These are phyloP conservation scores for Steinernema carpocapsae DNA, from an alignment of 2,888 invertebrate species.

Conservation along the genomic window DNA sequence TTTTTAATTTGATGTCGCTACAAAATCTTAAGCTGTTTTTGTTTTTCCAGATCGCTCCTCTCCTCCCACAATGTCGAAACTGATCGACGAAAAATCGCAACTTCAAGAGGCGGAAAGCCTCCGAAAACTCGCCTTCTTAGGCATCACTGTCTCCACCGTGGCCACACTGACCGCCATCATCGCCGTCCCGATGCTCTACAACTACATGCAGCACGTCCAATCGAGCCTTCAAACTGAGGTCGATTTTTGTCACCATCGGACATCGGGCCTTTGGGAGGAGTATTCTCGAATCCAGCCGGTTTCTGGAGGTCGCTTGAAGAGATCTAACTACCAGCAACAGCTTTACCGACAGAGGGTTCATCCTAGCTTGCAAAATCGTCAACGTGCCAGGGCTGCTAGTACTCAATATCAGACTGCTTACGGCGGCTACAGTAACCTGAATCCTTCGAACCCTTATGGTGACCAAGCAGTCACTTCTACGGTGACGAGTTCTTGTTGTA, in stretches of 20 bases:
- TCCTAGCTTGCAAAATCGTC: not conserved
- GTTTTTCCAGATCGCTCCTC: no score
- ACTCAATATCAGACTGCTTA: slow-evolving; percentile 14
- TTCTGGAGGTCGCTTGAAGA: slow-evolving; percentile 54
- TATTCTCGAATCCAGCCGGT: slow-evolving; percentile 50
- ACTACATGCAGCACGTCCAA: slow-evolving; percentile 54
- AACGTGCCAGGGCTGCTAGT: slow-evolving; percentile 25
- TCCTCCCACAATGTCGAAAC: no score
- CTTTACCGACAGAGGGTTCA: slow-evolving; percentile 33
- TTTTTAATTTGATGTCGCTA: no score
- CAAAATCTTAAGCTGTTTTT: no score
- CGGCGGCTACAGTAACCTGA: slow-evolving; percentile 17
- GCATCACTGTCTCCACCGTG: slow-evolving; percentile 57
- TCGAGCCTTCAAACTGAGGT: slow-evolving; percentile 63
- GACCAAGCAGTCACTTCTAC: slow-evolving; percentile 9
- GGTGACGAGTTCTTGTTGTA: slow-evolving; percentile 44
- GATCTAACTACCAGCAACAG: slow-evolving; percentile 45
- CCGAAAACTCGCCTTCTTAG: slow-evolving; percentile 54
- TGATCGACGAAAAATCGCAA: slow-evolving; percentile 40
- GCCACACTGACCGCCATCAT: slow-evolving; percentile 65
- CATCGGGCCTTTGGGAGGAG: slow-evolving; percentile 60
- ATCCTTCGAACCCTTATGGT: not conserved
- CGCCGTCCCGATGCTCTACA: slow-evolving; percentile 63
- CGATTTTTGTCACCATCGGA: slow-evolving; percentile 63
- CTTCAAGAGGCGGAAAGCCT: slow-evolving; percentile 53